Evolutionary conservation across 2,797 vertebrate genomes (phyloP).

Genomic region (Lateolabrax maculatus): DNA sequence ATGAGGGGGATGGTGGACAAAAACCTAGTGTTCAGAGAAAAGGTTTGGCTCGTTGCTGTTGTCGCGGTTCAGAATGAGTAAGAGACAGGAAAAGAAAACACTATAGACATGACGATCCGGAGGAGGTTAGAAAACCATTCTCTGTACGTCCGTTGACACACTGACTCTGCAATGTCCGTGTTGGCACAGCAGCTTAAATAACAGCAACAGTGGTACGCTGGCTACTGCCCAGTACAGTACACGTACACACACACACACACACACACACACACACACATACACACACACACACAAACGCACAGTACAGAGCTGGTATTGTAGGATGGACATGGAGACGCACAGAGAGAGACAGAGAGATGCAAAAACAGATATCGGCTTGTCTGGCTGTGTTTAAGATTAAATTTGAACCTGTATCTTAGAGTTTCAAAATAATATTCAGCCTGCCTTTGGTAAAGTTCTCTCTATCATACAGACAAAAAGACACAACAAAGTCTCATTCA

Average conservation of each 20-base stretch:
- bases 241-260: conserved; percentile 13
- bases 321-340: conserved; percentile 35
- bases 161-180: conserved; percentile 45
- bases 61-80: conserved; percentile 25
- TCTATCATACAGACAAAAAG: not conserved
- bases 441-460: not conserved
- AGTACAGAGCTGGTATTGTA: conserved; percentile 57
- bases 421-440: conserved; percentile 9
- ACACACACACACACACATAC: not conserved
- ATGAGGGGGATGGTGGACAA: conserved; percentile 74
- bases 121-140: conserved; percentile 30
- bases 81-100: conserved; percentile 29
- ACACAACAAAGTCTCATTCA: conserved; percentile 42
- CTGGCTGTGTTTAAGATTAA: not conserved
- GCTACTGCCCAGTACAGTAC: conserved; percentile 34
- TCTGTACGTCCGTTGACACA: conserved; percentile 10
- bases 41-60: conserved; percentile 55
- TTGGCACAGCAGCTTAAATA: conserved; percentile 57
- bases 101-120: conserved; percentile 13
- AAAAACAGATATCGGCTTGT: conserved; percentile 33
- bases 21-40: conserved; percentile 68
- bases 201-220: conserved; percentile 56
- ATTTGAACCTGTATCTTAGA: conserved; percentile 17
- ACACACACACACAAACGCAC: conserved; percentile 23
- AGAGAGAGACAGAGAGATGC: conserved; percentile 15